A percentile compares a stretch with the other conserved stretches of the same genome.
phyloP scores from a whole-genome alignment of 2,113 vertebrate species.

The Corynorhinus townsendii region DNA sequence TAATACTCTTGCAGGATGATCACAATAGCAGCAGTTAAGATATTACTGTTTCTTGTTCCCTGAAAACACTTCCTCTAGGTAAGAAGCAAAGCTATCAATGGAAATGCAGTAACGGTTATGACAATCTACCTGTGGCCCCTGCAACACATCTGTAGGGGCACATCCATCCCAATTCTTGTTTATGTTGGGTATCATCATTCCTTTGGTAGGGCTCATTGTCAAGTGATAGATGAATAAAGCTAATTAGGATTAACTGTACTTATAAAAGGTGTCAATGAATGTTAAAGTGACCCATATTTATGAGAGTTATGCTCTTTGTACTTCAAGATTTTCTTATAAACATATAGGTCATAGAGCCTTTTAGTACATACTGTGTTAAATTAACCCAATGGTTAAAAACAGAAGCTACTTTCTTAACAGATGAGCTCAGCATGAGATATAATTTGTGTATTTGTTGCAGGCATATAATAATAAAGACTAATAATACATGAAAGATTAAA shows the following conservation, averaged over 20 bases:
- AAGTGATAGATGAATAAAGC: background rate
- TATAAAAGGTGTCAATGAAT: background rate
- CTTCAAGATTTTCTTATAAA: background rate
- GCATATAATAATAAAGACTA: background rate
- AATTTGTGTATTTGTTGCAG: background rate
- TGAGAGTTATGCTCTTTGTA: background rate
- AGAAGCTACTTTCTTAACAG: background rate
- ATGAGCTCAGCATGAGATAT: background rate
- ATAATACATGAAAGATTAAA: background rate
- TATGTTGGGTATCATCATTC: background rate
- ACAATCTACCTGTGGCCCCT: background rate
- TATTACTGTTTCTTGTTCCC: background rate
- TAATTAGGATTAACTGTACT: constrained; percentile 3
- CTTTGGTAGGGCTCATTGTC: background rate
- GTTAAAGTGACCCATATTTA: background rate
- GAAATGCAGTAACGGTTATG: background rate
- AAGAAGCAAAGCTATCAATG: background rate
- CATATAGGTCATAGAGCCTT: background rate
- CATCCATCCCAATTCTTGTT: background rate
- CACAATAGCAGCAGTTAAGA: background rate
- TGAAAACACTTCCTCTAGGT: background rate
- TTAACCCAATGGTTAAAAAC: background rate
- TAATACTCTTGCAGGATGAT: background rate
- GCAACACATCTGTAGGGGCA: background rate
- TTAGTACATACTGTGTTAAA: background rate